Conservation (phyloP, 1,140 invertebrate species). For the Drosophila persimilis region DNA sequence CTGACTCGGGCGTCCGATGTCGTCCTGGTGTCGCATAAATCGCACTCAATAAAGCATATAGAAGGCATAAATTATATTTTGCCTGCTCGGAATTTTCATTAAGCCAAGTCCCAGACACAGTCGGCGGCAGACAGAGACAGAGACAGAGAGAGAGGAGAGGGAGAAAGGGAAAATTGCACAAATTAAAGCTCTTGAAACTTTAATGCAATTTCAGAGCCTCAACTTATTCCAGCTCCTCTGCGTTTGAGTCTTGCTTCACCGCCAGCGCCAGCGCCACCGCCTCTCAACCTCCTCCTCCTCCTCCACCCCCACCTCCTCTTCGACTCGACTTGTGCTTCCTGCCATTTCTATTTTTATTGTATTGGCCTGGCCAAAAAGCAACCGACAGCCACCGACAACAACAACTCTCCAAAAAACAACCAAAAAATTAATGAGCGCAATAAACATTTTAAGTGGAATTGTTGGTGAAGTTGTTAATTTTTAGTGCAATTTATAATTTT, state of each 20-base stretch:
- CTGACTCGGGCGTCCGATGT: slow-evolving; percentile 38
- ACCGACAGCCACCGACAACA: slow-evolving; percentile 25
- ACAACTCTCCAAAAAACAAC: slow-evolving; percentile 60
- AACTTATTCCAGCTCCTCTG: no score
- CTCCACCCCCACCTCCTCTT: background rate
- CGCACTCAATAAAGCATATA: slow-evolving; percentile 79
- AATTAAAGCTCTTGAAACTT: slow-evolving; percentile 77
- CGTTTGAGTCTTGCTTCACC: slow-evolving; percentile 2
- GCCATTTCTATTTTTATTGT: slow-evolving; percentile 53
- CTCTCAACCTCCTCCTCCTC: no score
- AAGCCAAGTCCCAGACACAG: slow-evolving; percentile 27
- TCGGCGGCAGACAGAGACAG: slow-evolving; percentile 7
- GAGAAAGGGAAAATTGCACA: slow-evolving; percentile 23
- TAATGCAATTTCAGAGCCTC: slow-evolving; percentile 58
- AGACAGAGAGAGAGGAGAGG: background rate
- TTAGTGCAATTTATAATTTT: slow-evolving; percentile 79
- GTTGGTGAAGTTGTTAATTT: slow-evolving; percentile 81
- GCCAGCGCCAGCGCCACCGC: no score
- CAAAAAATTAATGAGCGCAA: slow-evolving; percentile 80
- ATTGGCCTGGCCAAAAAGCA: slow-evolving; percentile 31
- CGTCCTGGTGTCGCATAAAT: slow-evolving; percentile 72
- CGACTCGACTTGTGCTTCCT: slow-evolving; percentile 17
- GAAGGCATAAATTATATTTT: slow-evolving; percentile 78
- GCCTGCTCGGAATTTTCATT: slow-evolving; percentile 65
- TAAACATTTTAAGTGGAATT: slow-evolving; percentile 82